Conservation (phyloP, 2,113 vertebrate genomes). For the Panurus biarmicus region DNA sequence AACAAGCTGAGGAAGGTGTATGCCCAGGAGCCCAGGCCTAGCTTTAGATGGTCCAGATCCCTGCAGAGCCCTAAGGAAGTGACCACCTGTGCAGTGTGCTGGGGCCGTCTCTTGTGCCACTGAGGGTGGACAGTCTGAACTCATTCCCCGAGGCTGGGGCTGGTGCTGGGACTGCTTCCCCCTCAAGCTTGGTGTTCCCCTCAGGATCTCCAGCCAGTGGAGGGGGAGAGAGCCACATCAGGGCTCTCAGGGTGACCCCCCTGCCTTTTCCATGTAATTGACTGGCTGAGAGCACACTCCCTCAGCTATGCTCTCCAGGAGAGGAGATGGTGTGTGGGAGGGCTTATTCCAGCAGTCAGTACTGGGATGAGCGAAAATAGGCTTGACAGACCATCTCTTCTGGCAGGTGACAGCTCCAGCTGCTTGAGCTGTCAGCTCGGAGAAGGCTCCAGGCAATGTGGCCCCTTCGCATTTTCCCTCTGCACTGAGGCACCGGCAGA, state of each 20-base stretch:
- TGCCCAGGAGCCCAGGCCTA: not conserved
- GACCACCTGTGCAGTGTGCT: not conserved
- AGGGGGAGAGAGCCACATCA: not conserved
- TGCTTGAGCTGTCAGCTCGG: not conserved
- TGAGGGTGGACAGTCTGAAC: not conserved
- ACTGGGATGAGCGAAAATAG: not conserved
- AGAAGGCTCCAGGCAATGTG: not conserved
- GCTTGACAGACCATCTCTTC: not conserved
- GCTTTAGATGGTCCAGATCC: not conserved
- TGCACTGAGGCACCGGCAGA: not conserved
- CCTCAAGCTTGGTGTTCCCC: not conserved
- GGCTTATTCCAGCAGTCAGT: not conserved
- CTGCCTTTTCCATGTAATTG: not conserved
- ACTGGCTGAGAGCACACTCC: not conserved
- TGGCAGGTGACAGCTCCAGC: constrained; percentile 37
- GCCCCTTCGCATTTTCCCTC: not conserved
- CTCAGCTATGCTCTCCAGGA: not conserved
- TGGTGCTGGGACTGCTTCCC: not conserved
- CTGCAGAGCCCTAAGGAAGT: not conserved
- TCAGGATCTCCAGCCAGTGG: not conserved
- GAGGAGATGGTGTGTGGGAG: not conserved
- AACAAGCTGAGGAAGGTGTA: no score
- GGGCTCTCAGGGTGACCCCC: not conserved
- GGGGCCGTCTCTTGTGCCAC: not conserved
- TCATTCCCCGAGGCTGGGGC: not conserved